Evolutionary conservation across 2,113 vertebrate genomes (phyloP).

Genomic region (Albula goreensis): DNA sequence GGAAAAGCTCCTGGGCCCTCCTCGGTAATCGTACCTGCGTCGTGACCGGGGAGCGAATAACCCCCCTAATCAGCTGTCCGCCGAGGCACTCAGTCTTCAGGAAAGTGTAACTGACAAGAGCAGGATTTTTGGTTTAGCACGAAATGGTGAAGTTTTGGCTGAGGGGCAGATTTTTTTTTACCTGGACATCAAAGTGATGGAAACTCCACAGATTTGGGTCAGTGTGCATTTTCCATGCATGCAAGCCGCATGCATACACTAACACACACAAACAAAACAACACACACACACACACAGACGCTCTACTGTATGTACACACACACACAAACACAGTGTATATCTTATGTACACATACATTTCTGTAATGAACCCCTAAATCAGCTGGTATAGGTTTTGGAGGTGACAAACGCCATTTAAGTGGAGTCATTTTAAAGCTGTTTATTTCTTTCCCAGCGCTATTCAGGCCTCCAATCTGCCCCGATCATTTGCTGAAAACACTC

Average conservation of each 20-base stretch:
- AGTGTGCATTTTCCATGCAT: not conserved
- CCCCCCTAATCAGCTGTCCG: not conserved
- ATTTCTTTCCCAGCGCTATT: not conserved
- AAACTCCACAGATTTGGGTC: not conserved
- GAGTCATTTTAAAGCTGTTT: conserved; percentile 18
- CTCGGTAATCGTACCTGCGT: conserved; percentile 1
- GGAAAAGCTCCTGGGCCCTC: conserved; percentile 21
- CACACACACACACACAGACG: not conserved
- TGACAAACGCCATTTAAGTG: conserved; percentile 14
- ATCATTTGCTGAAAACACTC: not conserved
- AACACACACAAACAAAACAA: not conserved
- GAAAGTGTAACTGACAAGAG: not conserved
- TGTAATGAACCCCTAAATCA: not conserved
- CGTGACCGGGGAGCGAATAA: not conserved
- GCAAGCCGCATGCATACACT: not conserved
- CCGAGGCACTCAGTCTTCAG: not conserved
- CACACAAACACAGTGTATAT: not conserved
- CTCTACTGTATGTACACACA: not conserved
- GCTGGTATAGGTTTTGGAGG: not conserved
- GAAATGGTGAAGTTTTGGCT: not conserved
- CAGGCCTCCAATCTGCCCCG: not conserved
- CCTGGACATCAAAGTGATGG: not conserved
- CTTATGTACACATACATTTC: not conserved
- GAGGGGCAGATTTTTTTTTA: not conserved
- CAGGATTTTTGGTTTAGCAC: not conserved